A percentile compares a stretch with the other conserved stretches of the same genome.
Evolutionary conservation across 2,888 invertebrate genomes (phyloP).

Genomic region (Bombyx huttoni): DNA sequence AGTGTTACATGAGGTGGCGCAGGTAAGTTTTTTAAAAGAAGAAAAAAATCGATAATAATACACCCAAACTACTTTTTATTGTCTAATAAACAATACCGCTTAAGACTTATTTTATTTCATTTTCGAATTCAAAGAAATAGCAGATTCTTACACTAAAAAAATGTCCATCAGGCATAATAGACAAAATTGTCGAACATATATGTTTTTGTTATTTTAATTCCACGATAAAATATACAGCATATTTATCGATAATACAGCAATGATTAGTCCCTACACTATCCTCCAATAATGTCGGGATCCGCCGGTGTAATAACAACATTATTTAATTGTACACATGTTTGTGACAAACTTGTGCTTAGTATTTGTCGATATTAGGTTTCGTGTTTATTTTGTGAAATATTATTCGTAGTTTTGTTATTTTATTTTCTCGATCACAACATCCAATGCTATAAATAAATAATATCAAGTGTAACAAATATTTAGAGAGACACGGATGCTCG

Average conservation of each 20-base stretch:
- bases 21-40: no score
- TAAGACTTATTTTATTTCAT: no score
- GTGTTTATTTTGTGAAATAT: constrained; percentile 10
- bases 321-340: constrained; percentile 26
- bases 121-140: no score
- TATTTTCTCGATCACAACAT: background rate
- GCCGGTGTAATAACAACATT: constrained; percentile 24
- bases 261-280: constrained; percentile 12
- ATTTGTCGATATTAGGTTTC: constrained; percentile 18
- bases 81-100: no score
- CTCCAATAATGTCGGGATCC: constrained; percentile 18
- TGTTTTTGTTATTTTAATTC: background rate
- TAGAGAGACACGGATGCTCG: background rate
- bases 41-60: no score
- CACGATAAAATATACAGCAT: background rate
- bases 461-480: background rate
- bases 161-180: no score
- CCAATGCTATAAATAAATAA: background rate
- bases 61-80: no score
- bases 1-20: no score
- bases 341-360: constrained; percentile 19
- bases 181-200: no score
- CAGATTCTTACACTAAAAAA: no score
- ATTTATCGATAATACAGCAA: constrained; percentile 5
- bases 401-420: background rate